Base-by-base conservation (phyloP, 2,113 vertebrate genomes). In the Neofelis nebulosa region DNA sequence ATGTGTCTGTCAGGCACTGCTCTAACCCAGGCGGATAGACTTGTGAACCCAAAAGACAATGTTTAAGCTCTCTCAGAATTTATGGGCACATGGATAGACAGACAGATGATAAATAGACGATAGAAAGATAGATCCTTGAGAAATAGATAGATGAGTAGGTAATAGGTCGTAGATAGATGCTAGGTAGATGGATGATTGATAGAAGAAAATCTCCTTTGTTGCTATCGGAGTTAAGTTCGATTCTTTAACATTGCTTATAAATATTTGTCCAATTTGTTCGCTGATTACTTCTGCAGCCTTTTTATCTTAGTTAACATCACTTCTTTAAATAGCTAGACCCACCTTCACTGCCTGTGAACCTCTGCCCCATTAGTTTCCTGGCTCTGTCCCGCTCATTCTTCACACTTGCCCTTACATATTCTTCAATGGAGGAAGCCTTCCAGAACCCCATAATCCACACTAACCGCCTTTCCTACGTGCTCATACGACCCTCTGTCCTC, bases 361-460 rank as follows among this genome's bases (percentile, higher is more conserved):
- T 8, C n/a, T 2, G 3, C 50, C 8, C 0, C 12, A 2, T 16
- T 15, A 11, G 55, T 8, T 45, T 21, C 76, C 52, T 19, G 27
- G 45, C 0, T 36, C 29, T 8, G 52, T 73, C 66, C 10, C 21
- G 10, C 52, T 18, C 23, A 27, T 7, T 48, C 25, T 38, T 12
- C 11, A 1, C 21, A 4, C 21, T 5, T 57, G 9, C 8, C 65
- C 45, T 41, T 69, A 25, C 31, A 74, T 5, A 1, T 7, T 16
- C 83, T 33, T 48, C 7, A n/a, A 8, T 15, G 1, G 18, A 6
- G 16, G 41, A 69, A 27, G 23, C 6, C 45, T 38, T 5, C 25
- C 1, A 2, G 48, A 33, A 8, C 21, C 55, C 0, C 3, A 1
- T 15, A 36, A 45, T 18, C 31, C 10, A 7, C 7, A 11, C 14